Conservation (phyloP, 2,888 invertebrate genomes). For the Camponotus fellah region DNA sequence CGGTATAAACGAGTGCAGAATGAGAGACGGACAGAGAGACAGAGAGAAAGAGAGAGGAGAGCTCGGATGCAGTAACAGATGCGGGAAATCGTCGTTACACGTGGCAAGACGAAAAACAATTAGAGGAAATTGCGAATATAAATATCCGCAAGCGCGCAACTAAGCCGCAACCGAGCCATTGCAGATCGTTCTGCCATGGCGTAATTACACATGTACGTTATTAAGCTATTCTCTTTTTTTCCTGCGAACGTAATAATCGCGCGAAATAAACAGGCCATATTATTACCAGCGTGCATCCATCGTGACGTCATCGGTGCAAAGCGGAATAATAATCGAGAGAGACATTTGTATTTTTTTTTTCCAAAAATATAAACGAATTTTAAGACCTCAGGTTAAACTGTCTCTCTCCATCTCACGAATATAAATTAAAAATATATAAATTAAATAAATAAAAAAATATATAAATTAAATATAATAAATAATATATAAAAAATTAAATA, state of each 20-base stretch:
- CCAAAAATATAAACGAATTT: not conserved
- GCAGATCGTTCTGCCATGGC: not conserved
- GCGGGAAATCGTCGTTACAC: conserved; percentile 68
- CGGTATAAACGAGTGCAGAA: not conserved
- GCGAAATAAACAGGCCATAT: conserved; percentile 36
- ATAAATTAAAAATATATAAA: not conserved
- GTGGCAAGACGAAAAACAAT: conserved; percentile 47
- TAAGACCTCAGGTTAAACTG: not conserved
- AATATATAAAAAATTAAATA: not conserved
- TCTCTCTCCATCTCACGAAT: not conserved
- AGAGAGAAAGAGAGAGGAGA: not conserved
- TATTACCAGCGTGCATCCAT: conserved; percentile 6
- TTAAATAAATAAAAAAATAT: too few species aligned
- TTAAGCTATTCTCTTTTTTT: conserved; percentile 19
- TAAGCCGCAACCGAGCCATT: conserved; percentile 5
- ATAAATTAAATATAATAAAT: too few species aligned
- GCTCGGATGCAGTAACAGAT: conserved; percentile 59
- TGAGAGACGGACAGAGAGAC: not conserved
- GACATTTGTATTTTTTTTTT: not conserved
- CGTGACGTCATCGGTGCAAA: conserved; percentile 20
- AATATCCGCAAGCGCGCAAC: conserved; percentile 58
- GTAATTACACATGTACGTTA: conserved; percentile 39
- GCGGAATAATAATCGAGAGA: conserved; percentile 15
- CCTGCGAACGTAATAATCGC: conserved; percentile 27
- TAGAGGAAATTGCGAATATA: conserved; percentile 72